Conservation (phyloP, 35 echinoderm and acorn worm species). For the Heliocidaris erythrogramma region DNA sequence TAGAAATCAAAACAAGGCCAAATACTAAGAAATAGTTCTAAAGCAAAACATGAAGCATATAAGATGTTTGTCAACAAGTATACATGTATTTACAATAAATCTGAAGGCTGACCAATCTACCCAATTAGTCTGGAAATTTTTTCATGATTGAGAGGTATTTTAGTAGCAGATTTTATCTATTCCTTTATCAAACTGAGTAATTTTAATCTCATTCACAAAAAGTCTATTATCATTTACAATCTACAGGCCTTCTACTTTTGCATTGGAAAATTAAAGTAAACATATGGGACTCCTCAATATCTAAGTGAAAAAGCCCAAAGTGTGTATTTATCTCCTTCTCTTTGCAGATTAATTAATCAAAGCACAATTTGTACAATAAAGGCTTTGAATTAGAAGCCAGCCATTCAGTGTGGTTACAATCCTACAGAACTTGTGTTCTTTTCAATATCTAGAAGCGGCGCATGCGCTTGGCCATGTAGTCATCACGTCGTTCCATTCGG, state of each 20-base stretch:
- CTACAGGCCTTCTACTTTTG: no score
- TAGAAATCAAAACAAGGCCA: background rate
- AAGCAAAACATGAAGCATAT: background rate
- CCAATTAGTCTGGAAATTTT: background rate
- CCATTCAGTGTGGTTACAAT: background rate
- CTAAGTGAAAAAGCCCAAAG: no score
- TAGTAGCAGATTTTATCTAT: no score
- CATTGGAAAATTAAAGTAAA: background rate
- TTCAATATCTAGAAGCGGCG: slow-evolving; percentile 23
- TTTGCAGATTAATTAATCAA: no score
- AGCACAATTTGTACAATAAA: no score
- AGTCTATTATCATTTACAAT: background rate
- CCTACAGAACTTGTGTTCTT: background rate
- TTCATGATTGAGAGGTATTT: background rate
- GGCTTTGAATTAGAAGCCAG: background rate
- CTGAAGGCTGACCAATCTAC: background rate
- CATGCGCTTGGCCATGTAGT: slow-evolving; percentile 46
- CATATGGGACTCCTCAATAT: no score
- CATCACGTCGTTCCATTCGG: slow-evolving; percentile 33
- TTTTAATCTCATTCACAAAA: background rate
- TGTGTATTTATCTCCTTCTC: no score
- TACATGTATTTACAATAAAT: background rate
- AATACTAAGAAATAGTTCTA: background rate
- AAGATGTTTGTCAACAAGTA: background rate
- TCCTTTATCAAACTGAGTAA: no score